Evolutionary conservation across 2,888 invertebrate genomes (phyloP).

Genomic region (Sinotaia quadrata): DNA sequence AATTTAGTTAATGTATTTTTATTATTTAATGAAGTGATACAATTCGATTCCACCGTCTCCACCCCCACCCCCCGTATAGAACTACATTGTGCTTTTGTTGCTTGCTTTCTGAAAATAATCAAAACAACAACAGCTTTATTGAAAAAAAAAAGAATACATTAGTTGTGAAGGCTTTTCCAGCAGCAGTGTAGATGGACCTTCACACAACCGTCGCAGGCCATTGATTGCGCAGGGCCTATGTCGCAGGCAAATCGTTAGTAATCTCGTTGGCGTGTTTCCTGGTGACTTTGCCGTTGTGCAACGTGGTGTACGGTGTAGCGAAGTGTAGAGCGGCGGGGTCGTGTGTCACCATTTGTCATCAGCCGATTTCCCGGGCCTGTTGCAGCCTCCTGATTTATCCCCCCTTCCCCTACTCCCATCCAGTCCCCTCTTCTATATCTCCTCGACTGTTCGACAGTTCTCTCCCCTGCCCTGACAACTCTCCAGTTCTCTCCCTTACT

Average conservation of each 20-base stretch:
- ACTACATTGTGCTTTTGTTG: no score
- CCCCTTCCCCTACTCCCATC: not conserved
- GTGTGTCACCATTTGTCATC: conserved; percentile 41
- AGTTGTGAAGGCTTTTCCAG: not conserved
- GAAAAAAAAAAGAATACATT: no score
- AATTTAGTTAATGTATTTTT: no score
- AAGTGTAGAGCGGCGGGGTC: conserved; percentile 19
- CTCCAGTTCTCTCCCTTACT: not conserved
- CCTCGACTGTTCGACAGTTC: not conserved
- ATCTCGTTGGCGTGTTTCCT: conserved; percentile 28
- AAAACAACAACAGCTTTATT: no score
- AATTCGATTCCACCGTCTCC: not conserved
- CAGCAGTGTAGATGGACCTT: not conserved
- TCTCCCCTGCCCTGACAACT: no score
- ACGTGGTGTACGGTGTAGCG: conserved; percentile 12
- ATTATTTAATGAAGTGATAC: no score
- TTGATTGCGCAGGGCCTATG: conserved; percentile 11
- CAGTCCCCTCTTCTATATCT: not conserved
- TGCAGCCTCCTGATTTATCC: not conserved
- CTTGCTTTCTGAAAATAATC: no score
- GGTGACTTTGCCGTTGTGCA: conserved; percentile 11
- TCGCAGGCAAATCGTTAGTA: conserved; percentile 24
- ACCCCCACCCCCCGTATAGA: not conserved
- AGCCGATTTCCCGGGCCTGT: not conserved
- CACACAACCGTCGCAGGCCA: conserved; percentile 4